Base-by-base conservation (phyloP, 1,140 invertebrate species). In the Drosophila malerkotliana region DNA sequence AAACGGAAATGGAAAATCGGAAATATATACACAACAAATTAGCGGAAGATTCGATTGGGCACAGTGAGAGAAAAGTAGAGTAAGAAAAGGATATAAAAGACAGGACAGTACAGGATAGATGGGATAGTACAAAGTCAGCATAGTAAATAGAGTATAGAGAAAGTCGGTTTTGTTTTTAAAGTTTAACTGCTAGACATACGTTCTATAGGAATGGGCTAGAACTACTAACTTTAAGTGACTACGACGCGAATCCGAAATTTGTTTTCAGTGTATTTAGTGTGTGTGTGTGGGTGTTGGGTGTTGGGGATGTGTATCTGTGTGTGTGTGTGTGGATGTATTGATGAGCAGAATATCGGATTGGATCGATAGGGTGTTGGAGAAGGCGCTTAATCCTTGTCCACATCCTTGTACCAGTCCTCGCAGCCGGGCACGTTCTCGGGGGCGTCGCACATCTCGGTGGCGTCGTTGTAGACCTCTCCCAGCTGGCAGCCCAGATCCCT, bases 381-480 rank as follows among this genome's bases (percentile, higher is more conserved):
- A 2, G 14, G 9, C 8, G 30, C 51, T 79, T 91, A 91, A 24
- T 85, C 55, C 54, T 90, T 91, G 72, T 94, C 93, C 8, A 91
- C 66, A 62, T 97, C 95, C 92, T 96, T 97, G 94, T 96, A 97
- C 96, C 96, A 97, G 85, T 97, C 96, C 94, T 96, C 95, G 89
- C 96, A 98, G 94, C 96, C 96, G 63, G 95, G 93, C 52, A 98
- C 97, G 84, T 97, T 97, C 91, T 98, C 96, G 26, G 97, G 96
- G 3, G 95, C 94, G 79, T 97, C 97, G 90, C 97, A 98, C 83
- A 94, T 95, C 90, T 97, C 95, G 5, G 93, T 93, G 54, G 95
- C 94, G 64, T 97, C 96, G 89, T 97, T 97, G 93, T 97, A 98
- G 12, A 97, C 97, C 76, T 97, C 96, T 37, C 97, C 97, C 24